These are phyloP conservation scores for Apamea monoglypha DNA, from an alignment of 2,888 invertebrate genomes.

Conservation along the genomic window DNA sequence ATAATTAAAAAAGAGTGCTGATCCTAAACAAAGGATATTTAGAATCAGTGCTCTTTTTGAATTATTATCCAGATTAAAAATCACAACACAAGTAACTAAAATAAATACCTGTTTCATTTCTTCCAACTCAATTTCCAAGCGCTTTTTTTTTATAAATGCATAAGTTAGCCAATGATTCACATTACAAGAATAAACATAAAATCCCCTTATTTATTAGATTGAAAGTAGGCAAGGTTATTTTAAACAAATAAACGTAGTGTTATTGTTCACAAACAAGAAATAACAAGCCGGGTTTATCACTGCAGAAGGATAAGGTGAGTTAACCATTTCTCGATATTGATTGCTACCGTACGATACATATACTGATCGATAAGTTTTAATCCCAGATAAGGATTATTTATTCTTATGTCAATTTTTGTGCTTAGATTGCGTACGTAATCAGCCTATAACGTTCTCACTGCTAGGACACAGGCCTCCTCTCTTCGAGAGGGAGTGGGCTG, in stretches of 20 bases:
- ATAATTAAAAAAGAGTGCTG: not conserved
- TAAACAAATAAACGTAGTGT: not conserved
- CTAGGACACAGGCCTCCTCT: too few species aligned
- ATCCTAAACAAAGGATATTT: not conserved
- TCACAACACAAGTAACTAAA: not conserved
- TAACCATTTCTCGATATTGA: constrained; percentile 19
- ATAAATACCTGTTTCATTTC: constrained; percentile 33
- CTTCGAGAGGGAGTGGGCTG: too few species aligned
- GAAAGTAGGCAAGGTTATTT: not conserved
- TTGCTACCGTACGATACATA: constrained; percentile 37
- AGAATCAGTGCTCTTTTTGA: too few species aligned
- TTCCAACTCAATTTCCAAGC: constrained; percentile 13
- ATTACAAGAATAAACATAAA: constrained; percentile 2
- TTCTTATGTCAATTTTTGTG: not conserved
- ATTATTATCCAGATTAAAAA: not conserved
- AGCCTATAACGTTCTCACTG: too few species aligned
- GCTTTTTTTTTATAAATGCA: not conserved
- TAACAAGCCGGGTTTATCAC: constrained; percentile 12
- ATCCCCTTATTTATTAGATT: not conserved
- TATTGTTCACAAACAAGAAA: constrained; percentile 11
- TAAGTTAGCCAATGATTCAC: not conserved
- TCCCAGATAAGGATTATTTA: constrained; percentile 37
- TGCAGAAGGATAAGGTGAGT: constrained; percentile 12
- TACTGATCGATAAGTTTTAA: constrained; percentile 41
- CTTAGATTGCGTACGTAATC: too few species aligned